These are phyloP conservation scores for Odontomyia ornata DNA, from an alignment of 2,888 invertebrate genomes.

Conservation along the genomic window DNA sequence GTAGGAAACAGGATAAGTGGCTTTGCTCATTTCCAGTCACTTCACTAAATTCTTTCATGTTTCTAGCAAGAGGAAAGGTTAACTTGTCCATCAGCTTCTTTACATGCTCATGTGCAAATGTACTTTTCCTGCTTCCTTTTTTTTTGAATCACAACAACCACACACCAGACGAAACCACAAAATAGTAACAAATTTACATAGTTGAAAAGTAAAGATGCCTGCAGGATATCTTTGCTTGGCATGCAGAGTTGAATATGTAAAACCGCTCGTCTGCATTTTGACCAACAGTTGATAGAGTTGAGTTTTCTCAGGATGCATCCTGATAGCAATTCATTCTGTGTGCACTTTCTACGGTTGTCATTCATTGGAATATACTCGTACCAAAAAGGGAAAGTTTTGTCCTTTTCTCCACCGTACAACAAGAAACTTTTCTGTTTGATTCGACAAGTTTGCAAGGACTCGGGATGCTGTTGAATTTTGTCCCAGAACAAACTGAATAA, in stretches of 20 bases:
- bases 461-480: not conserved
- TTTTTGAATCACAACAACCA: not conserved
- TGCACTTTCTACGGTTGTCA: not conserved
- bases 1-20: not conserved
- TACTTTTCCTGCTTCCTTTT: no score
- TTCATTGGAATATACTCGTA: constrained; percentile 13
- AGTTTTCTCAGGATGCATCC: no score
- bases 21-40: not conserved
- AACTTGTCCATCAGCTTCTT: no score
- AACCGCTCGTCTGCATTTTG: no score
- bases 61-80: not conserved
- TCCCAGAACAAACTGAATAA: not conserved
- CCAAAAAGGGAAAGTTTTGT: not conserved
- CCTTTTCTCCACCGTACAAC: not conserved
- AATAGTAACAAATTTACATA: constrained; percentile 30
- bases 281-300: not conserved
- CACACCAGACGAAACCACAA: constrained; percentile 4
- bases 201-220: constrained; percentile 14
- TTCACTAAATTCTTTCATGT: not conserved
- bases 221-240: constrained; percentile 9
- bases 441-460: not conserved
- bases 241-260: no score
- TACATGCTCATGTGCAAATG: no score
- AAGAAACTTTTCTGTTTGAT: not conserved
- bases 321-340: no score